Conservation (phyloP, 1,140 invertebrate species). For the Trichonephila inaurata region DNA sequence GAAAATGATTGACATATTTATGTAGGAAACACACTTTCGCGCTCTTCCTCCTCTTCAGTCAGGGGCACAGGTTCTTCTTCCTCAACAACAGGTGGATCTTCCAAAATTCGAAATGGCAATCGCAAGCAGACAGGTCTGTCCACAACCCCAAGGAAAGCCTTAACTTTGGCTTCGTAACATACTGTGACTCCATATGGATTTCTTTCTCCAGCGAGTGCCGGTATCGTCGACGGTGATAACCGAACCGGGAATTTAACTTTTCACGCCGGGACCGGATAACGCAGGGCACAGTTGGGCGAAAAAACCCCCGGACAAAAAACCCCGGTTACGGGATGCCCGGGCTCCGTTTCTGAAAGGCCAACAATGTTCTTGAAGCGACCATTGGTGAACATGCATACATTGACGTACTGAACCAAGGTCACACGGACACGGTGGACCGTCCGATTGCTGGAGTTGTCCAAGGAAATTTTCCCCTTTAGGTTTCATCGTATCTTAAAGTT, state of each 20-base stretch:
- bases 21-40: constrained; percentile 51
- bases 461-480: constrained; percentile 72
- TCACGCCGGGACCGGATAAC: constrained; percentile 77
- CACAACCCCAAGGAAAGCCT: constrained; percentile 76
- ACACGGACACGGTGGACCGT: constrained; percentile 77
- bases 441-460: constrained; percentile 77
- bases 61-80: constrained; percentile 2
- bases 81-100: constrained; percentile 34
- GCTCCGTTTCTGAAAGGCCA: constrained; percentile 72
- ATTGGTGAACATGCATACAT: constrained; percentile 78
- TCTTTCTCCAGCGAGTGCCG: constrained; percentile 66
- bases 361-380: constrained; percentile 78
- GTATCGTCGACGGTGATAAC: constrained; percentile 72
- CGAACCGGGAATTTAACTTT: not conserved
- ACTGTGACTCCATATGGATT: constrained; percentile 78
- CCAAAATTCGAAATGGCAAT: constrained; percentile 76
- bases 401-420: constrained; percentile 76
- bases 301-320: constrained; percentile 72
- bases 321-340: constrained; percentile 71
- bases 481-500: constrained; percentile 68
- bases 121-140: constrained; percentile 75
- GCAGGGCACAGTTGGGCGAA: constrained; percentile 56
- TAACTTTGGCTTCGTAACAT: constrained; percentile 77
- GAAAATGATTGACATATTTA: not conserved
- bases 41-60: constrained; percentile 40